Conservation (phyloP, 2,888 invertebrate species). For the Artemia sinica region DNA sequence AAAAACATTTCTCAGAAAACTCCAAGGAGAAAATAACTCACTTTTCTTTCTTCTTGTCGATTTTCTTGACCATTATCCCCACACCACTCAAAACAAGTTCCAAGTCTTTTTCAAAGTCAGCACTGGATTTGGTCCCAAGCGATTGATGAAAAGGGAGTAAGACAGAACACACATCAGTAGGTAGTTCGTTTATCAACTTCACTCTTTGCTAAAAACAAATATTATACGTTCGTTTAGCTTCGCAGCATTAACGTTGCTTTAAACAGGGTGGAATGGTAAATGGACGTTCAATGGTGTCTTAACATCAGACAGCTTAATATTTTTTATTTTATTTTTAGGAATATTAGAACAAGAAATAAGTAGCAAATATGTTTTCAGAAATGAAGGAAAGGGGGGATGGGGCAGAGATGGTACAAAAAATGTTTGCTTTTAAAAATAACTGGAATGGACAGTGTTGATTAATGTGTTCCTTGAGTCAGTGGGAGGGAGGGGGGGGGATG, state of each 20-base stretch:
- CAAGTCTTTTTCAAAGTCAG: constrained; percentile 56
- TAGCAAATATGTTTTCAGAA: too few species aligned
- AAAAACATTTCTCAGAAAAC: too few species aligned
- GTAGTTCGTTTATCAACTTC: constrained; percentile 34
- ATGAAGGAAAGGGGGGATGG: too few species aligned
- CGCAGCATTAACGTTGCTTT: background rate
- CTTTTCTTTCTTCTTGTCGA: constrained; percentile 67
- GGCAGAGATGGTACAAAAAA: too few species aligned
- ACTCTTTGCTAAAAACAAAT: constrained; percentile 33
- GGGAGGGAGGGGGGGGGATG: too few species aligned
- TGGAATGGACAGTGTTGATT: too few species aligned
- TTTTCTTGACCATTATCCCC: constrained; percentile 59
- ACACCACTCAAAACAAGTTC: constrained; percentile 47
- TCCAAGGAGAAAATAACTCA: constrained; percentile 25
- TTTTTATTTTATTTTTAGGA: too few species aligned
- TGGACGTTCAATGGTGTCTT: background rate
- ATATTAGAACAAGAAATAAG: too few species aligned
- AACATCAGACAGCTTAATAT: too few species aligned
- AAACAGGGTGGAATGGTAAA: background rate
- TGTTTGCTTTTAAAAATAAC: too few species aligned
- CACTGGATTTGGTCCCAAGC: constrained; percentile 48
- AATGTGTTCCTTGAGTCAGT: too few species aligned
- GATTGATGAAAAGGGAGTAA: constrained; percentile 50
- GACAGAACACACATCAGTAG: constrained; percentile 47
- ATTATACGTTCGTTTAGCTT: background rate